These are phyloP conservation scores for Eupithecia abbreviata DNA, from an alignment of 2,888 invertebrate species.

Conservation along the genomic window DNA sequence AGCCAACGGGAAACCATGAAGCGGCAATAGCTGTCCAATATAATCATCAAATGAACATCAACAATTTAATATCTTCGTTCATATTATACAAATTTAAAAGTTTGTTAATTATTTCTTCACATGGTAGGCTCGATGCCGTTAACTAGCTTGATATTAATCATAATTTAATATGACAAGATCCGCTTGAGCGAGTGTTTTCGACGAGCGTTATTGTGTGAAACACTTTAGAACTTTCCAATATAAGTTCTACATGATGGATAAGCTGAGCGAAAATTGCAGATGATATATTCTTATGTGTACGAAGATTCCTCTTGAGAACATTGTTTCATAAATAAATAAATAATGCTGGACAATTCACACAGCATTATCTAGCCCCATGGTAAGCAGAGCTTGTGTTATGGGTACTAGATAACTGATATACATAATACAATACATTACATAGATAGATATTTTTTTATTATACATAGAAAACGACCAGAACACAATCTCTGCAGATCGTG, in stretches of 20 bases:
- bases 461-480: too few relatives aligned
- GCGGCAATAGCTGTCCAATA: not conserved
- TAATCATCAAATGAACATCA: not conserved
- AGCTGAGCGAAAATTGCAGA: conserved; percentile 58
- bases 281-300: conserved; percentile 26
- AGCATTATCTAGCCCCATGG: too few relatives aligned
- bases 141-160: not conserved
- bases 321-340: not conserved
- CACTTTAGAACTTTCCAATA: conserved; percentile 51
- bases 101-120: not conserved
- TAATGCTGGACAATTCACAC: too few relatives aligned
- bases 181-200: conserved; percentile 73
- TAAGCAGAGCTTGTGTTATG: too few relatives aligned
- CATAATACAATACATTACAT: too few relatives aligned
- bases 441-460: too few relatives aligned
- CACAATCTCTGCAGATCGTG: too few relatives aligned
- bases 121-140: not conserved
- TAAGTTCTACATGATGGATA: conserved; percentile 56
- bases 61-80: not conserved
- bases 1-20: not conserved
- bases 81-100: not conserved
- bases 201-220: conserved; percentile 74
- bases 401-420: too few relatives aligned
- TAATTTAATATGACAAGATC: conserved; percentile 74
- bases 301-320: conserved; percentile 1